Percentiles rank a stretch among this genome's conserved stretches.
These are phyloP conservation scores for Gobionotothen gibberifrons DNA, from an alignment of 2,797 vertebrate genomes.

Conservation along the genomic window DNA sequence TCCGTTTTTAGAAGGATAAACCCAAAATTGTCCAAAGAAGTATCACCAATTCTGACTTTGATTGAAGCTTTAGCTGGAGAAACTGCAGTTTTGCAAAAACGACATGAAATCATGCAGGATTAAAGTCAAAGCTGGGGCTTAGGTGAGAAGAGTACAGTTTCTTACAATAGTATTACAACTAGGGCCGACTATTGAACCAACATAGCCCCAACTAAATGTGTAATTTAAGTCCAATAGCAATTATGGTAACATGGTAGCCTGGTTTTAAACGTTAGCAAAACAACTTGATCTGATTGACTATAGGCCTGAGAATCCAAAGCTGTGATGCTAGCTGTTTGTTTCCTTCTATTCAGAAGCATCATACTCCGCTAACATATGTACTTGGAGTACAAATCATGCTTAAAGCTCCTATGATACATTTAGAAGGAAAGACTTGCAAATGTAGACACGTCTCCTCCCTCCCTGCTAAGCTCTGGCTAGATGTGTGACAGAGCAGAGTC, in stretches of 20 bases:
- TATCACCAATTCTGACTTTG: neutral
- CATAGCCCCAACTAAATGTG: neutral
- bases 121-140: neutral
- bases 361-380: neutral
- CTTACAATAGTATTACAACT: neutral
- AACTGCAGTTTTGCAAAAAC: neutral
- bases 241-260: no score
- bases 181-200: neutral
- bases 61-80: neutral
- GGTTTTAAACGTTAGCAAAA: neutral
- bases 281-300: neutral
- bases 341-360: neutral
- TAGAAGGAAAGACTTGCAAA: constrained; percentile 8
- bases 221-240: neutral
- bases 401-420: neutral
- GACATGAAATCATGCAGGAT: neutral
- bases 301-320: neutral
- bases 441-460: neutral
- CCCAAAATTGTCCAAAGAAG: neutral
- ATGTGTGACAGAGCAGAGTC: constrained; percentile 11
- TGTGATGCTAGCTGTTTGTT: neutral
- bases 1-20: no score
- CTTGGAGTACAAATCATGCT: neutral
- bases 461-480: neutral
- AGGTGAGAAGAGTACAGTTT: neutral